Evolutionary conservation across 2,888 invertebrate species (phyloP), one percentile per base, ranked within the genome.

Genomic region (Caenorhabditis becei): DNA sequence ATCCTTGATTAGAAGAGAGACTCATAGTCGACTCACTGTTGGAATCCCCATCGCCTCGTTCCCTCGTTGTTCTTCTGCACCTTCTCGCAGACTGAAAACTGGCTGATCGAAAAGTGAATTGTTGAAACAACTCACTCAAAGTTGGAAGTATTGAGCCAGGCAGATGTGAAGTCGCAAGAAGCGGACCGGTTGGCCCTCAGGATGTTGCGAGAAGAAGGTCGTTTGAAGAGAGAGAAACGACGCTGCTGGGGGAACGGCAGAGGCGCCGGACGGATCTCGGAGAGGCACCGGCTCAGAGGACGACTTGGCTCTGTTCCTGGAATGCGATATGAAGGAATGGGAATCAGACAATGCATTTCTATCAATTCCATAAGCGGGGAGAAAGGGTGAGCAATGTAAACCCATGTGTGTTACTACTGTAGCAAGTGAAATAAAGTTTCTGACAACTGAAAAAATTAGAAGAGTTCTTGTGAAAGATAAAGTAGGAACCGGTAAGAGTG

Each of bases 101-200:
- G 23, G 14, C 8, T 23, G n/a, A 10, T 26, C 18, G 44, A 16
- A n/a, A 51, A 37, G 5, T 23, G 18, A 77, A 51, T 16, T 5
- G 11, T 28, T 11, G 28, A 18, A 24, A 11, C 14, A 72, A 81
- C 81, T 85, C 35, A 85, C 85, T 80, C 81, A 65, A 84, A 85
- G 61, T 84, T 85, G 24, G 82, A 81, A 32, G 85, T 81, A 41
- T 74, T 75, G 20, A 87, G 53, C 84, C 84, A 84, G 53, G 82
- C 85, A 26, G 77, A 78, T 14, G 85, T 85, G 54, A 84, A 86
- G 32, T 67, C 67, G 8, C 59, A 41, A 2, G 79, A 67, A 16
- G 54, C 62, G 7, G 44, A n/a, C 23, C 59, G 11, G 41, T 69
- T 65, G 14, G 23, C 49, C n/a, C 44, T 53, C 18, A 67, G 69